Base-by-base conservation (phyloP, 2,888 invertebrate species). In the Chymomyza procnemis region DNA sequence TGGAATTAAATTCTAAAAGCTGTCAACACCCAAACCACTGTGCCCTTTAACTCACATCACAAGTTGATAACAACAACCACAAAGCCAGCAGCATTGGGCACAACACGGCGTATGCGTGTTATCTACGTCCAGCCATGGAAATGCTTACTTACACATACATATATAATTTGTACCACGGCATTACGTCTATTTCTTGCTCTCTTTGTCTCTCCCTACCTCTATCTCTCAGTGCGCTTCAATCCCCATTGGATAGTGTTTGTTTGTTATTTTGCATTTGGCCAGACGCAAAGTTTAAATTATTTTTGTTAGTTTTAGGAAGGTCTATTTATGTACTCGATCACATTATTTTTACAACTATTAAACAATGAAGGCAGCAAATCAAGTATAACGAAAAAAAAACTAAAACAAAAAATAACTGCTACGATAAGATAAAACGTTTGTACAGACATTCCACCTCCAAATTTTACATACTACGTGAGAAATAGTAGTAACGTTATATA, bases 61-160 rank as follows among this genome's bases (percentile, higher is more conserved):
- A 41, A 12, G 4, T 34, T 41, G 34, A 41, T 41, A 19, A 54
- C 22, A 54, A 54, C 19, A 22, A 54, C 30, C n/a, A 18, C 14
- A 30, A 14, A 67, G 70, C 26, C 8, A 6, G 26, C 4, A 26
- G 8, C 26, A 26, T 26, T 26, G 26, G 6, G 6, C 71, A 68
- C 70, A 67, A 67, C 73, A 65, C 19, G 69, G 71, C 79, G 76
- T 79, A 79, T 87, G 79, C 85, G 76, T 87, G 71, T 65, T 84
- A 71, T 76, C 64, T 74, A 59, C 48, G 19, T 54, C 21, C 54
- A 54, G 50, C 50, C 50, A 50, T 16, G 34, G 12, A 50, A 50
- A 50, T 50, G 19, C 50, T 14, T 19, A 52, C 52, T 18, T 8
- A 12, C 52, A 16, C 19, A 52, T 12, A 52, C 52, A 52, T 16